Evolutionary conservation across 2,113 vertebrate species (phyloP).

Genomic region (Strix aluco): DNA sequence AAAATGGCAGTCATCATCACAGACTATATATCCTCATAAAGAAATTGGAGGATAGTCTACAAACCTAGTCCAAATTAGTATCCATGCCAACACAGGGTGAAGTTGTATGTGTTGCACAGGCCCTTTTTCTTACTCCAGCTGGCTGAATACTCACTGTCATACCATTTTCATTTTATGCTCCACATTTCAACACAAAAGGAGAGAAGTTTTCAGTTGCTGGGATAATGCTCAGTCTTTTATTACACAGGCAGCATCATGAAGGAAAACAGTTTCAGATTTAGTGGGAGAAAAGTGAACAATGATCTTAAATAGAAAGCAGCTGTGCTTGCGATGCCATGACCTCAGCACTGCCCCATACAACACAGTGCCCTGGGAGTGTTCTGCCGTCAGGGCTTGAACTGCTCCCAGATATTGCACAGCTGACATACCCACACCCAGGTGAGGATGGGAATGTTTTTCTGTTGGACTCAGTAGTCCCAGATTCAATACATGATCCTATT

Average conservation of each 20-base stretch:
- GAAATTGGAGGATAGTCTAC: not conserved
- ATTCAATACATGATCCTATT: not conserved
- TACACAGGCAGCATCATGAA: not conserved
- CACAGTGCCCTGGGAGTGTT: accelerated
- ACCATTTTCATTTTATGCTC: not conserved
- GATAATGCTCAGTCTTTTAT: not conserved
- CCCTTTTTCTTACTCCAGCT: not conserved
- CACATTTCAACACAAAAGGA: not conserved
- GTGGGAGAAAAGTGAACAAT: not conserved
- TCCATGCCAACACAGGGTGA: not conserved
- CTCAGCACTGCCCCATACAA: not conserved
- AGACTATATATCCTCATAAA: not conserved
- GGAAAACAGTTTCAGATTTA: not conserved
- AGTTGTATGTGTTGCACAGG: too few relatives aligned
- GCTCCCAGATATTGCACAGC: not conserved
- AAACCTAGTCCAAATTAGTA: not conserved
- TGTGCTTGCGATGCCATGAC: not conserved
- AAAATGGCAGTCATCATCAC: not conserved
- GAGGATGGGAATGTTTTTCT: not conserved
- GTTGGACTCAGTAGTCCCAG: not conserved
- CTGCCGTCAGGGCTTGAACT: not conserved
- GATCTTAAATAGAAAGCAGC: not conserved
- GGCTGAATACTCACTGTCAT: not conserved
- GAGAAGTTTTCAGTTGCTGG: not conserved
- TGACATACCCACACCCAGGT: not conserved